Conservation (phyloP, 2,113 vertebrate species). For the Ploceus nigricollis region DNA sequence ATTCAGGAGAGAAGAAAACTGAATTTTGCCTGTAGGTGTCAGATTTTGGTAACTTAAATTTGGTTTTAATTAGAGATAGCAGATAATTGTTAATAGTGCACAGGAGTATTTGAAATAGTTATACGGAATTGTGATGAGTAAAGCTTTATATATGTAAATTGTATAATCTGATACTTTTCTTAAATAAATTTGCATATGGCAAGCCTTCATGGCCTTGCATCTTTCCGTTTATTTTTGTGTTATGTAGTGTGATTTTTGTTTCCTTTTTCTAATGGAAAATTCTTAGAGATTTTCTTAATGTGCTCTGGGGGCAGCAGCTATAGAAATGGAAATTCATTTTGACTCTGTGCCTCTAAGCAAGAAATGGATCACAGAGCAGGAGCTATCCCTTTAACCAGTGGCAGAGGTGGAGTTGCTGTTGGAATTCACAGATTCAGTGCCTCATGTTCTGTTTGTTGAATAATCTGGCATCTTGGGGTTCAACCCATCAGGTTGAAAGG, state of each 20-base stretch:
- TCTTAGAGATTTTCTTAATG: background rate
- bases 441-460: background rate
- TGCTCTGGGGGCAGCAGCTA: background rate
- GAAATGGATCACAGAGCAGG: background rate
- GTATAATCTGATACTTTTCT: background rate
- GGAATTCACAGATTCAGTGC: background rate
- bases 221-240: background rate
- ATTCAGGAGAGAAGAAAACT: background rate
- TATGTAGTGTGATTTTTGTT: background rate
- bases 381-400: background rate
- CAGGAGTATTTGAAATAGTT: background rate
- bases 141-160: background rate
- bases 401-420: background rate
- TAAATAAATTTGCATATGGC: background rate
- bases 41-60: background rate
- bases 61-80: background rate
- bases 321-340: background rate
- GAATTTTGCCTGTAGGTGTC: background rate
- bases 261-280: background rate
- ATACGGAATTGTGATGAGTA: background rate
- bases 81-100: background rate
- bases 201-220: background rate
- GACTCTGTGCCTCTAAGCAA: background rate
- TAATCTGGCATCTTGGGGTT: background rate
- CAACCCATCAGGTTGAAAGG: rapidly evolving